A percentile compares a stretch with the other conserved stretches of the same genome.
These are phyloP conservation scores for Echeneis naucrates DNA, from an alignment of 2,797 vertebrate species.

Conservation along the genomic window DNA sequence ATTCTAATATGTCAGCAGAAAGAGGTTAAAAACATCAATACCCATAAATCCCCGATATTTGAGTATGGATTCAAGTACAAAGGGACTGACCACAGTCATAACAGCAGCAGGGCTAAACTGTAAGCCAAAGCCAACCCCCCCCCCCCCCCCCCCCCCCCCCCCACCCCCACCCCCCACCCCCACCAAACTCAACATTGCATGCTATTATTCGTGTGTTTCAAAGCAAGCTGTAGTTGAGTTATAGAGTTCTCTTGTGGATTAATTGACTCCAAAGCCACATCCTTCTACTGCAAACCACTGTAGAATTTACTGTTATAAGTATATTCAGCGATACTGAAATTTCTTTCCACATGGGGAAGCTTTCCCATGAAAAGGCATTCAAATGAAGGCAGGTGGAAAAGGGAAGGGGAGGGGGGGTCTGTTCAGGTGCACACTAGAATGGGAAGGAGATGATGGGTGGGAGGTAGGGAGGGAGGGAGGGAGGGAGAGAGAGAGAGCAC, in stretches of 20 bases:
- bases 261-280: slow-evolving; percentile 58
- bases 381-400: slow-evolving; percentile 42
- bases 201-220: slow-evolving; percentile 63
- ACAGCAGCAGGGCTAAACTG: slow-evolving; percentile 53
- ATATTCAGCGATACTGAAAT: slow-evolving; percentile 51
- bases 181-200: slow-evolving; percentile 52
- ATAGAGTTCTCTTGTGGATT: slow-evolving; percentile 50
- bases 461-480: too few species aligned
- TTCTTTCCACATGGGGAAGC: slow-evolving; percentile 45
- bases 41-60: slow-evolving; percentile 78
- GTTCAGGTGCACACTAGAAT: slow-evolving; percentile 26
- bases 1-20: slow-evolving; percentile 80
- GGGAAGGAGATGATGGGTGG: slow-evolving; percentile 19
- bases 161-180: too few species aligned
- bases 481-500: background rate
- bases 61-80: slow-evolving; percentile 78
- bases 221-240: slow-evolving; percentile 55
- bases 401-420: slow-evolving; percentile 6
- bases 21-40: slow-evolving; percentile 80
- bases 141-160: too few species aligned
- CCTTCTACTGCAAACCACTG: slow-evolving; percentile 62
- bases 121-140: slow-evolving; percentile 60
- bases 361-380: slow-evolving; percentile 42
- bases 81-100: slow-evolving; percentile 68
- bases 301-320: slow-evolving; percentile 44